These are phyloP conservation scores for Prorops nasuta DNA, from an alignment of 1,140 invertebrate genomes.

Conservation along the genomic window DNA sequence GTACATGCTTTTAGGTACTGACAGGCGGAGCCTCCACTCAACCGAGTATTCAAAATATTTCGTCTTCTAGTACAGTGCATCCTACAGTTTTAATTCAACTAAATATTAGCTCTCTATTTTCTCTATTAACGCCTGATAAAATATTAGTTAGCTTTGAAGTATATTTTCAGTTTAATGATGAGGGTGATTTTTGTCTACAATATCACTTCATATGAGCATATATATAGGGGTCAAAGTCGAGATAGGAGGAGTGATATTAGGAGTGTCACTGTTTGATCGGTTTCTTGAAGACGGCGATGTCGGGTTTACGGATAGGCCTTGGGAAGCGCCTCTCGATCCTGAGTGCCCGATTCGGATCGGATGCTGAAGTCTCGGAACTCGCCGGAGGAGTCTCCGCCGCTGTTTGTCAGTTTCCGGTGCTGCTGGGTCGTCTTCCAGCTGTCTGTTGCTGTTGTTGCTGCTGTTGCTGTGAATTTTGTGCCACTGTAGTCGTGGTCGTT, in stretches of 20 bases:
- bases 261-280: slow-evolving; percentile 47
- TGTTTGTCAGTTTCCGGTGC: slow-evolving; percentile 53
- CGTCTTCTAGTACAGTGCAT: neutral
- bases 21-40: neutral
- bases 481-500: slow-evolving; percentile 19
- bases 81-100: no score
- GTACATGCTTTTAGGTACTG: no score
- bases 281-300: slow-evolving; percentile 52
- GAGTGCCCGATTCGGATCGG: slow-evolving; percentile 47
- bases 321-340: slow-evolving; percentile 49
- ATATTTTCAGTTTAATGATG: no score
- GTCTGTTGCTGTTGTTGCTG: slow-evolving; percentile 30
- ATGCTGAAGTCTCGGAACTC: slow-evolving; percentile 17
- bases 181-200: no score
- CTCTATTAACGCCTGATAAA: no score
- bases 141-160: no score
- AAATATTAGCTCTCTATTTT: no score
- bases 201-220: no score
- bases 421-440: slow-evolving; percentile 45
- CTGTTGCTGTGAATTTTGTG: slow-evolving; percentile 19
- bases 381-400: slow-evolving; percentile 45
- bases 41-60: neutral
- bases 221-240: no score
- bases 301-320: slow-evolving; percentile 44
- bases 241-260: no score